phyloP scores from a whole-genome alignment of 1,140 invertebrate genomes.

The Coenobita brevimanus region DNA sequence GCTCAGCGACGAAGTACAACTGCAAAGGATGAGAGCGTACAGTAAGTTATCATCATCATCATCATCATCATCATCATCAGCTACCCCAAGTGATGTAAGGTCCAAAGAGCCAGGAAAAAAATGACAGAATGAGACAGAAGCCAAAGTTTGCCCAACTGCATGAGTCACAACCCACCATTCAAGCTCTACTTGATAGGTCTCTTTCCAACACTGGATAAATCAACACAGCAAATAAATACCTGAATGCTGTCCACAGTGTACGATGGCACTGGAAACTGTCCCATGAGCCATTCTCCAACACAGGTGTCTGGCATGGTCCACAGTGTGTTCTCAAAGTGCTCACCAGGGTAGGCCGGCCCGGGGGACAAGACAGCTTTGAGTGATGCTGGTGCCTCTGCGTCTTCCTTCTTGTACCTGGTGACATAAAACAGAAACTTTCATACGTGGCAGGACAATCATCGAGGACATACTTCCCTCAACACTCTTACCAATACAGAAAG shows the following conservation, averaged over 20 bases:
- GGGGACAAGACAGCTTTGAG: neutral
- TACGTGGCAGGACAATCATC: neutral
- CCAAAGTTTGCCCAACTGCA: too few species aligned
- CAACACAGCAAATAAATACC: neutral
- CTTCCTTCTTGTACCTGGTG: conserved; percentile 35
- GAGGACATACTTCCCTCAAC: neutral
- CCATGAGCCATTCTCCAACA: neutral
- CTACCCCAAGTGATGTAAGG: too few species aligned
- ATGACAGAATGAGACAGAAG: too few species aligned
- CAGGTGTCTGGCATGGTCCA: conserved; percentile 14
- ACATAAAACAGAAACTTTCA: neutral
- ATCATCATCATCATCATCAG: too few species aligned
- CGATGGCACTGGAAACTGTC: conserved; percentile 31
- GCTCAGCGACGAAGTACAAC: conserved; percentile 10
- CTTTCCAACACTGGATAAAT: neutral
- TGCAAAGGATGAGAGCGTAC: neutral
- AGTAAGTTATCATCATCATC: too few species aligned
- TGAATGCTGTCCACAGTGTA: conserved; percentile 14
- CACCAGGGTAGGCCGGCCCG: conserved; percentile 22
- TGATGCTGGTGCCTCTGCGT: conserved; percentile 28
- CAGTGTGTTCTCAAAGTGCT: neutral
- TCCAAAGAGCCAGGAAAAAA: too few species aligned
- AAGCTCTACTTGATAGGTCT: too few species aligned
- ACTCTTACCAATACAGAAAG: neutral
- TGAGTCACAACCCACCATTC: too few species aligned